phyloP scores from a whole-genome alignment of 2,113 vertebrate genomes.

The Pristiophorus japonicus region DNA sequence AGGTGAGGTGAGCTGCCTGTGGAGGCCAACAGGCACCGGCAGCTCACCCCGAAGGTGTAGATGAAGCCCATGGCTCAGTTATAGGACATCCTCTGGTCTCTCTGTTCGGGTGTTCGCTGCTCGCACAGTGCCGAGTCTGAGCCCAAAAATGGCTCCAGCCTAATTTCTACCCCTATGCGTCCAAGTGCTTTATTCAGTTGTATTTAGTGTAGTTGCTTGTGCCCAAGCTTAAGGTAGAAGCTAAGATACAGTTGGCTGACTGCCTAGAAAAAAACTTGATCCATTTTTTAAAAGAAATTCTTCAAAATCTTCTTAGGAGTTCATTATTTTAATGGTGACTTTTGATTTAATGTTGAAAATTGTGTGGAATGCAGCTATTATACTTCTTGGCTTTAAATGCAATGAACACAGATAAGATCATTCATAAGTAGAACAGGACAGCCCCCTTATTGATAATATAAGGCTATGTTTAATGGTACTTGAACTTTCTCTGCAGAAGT shows the following conservation, averaged over 20 bases:
- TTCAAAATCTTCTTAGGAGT: background rate
- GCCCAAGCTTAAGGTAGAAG: background rate
- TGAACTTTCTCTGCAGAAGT: background rate
- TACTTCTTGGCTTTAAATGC: background rate
- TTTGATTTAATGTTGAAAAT: background rate
- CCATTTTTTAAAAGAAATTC: background rate
- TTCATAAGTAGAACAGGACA: slow-evolving; percentile 8
- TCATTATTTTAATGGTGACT: background rate
- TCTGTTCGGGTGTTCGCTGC: background rate
- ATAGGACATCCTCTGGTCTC: background rate
- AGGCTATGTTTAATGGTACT: slow-evolving; percentile 3
- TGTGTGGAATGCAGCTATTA: slow-evolving; percentile 6
- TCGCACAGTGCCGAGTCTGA: background rate
- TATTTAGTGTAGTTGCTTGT: background rate
- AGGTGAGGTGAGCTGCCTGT: background rate
- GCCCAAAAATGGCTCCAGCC: background rate
- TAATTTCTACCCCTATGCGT: background rate
- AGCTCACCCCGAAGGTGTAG: background rate
- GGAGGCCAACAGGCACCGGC: background rate
- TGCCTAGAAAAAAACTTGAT: background rate
- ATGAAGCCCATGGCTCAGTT: background rate
- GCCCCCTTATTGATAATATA: slow-evolving; percentile 3
- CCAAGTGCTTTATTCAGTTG: background rate
- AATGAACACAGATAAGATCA: slow-evolving; percentile 9
- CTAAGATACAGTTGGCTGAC: background rate